Evolutionary conservation across 1,140 invertebrate genomes (phyloP), one percentile per base, ranked within the genome.

Genomic region (Achroia grisella): DNA sequence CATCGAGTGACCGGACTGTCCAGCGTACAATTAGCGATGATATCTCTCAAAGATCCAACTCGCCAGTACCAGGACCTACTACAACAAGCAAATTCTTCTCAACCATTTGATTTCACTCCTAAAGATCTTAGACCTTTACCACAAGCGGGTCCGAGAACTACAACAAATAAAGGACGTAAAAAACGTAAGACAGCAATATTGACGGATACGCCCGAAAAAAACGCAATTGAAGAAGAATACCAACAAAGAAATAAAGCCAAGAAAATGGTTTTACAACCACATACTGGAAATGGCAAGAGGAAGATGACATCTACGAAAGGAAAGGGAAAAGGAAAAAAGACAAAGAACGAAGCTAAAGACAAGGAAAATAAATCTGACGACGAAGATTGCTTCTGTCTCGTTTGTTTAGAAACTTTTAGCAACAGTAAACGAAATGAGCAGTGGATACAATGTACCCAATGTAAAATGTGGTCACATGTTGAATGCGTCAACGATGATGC

Each of bases 381-480:
- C 46, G 4, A 29, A 29, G 42, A 59, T 8, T 41, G 34, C 32
- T 59, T 29, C 41, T 56, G 56, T 52, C 10, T 59, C 14, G 40
- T 57, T 44, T 55, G 54, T 55, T 8, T 56, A 27, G n/a, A 11
- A 52, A 8, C 44, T 11, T 60, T 45, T 48, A 29, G 13, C 31
- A 30, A 37, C 8, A 61, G 57, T 42, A 47, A 34, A 37, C 42
- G 49, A 1, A 32, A 45, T 13, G 57, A 57, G 41, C 39, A 61
- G 29, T 53, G 50, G 50, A 40, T 58, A 30, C 50, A 58, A 55
- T 61, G 58, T 44, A 41, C 42, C 9, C 9, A 8, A n/a, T 61
- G 58, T 54, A 51, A 48, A 49, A 15, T 10, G 9, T 66, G 55
- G 52, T 33, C 56, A n/a, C 62, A 62, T 30, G 46, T 50, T 51